These are phyloP conservation scores for Lethrus apterus DNA, from an alignment of 1,140 invertebrate genomes.

Conservation along the genomic window DNA sequence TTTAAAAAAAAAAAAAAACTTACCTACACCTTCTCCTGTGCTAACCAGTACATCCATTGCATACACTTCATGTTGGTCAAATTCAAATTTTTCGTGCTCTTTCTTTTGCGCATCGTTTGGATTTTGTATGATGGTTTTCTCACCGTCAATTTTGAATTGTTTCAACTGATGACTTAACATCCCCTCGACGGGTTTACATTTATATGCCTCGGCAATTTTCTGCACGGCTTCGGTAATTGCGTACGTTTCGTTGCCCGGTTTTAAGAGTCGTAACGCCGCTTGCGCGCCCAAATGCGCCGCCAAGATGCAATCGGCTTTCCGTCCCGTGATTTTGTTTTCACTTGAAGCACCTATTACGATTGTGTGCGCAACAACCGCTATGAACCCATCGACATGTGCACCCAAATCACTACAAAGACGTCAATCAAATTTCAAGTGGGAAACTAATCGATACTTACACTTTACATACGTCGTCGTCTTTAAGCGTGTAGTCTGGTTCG, in stretches of 20 bases:
- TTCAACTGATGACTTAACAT: constrained; percentile 98
- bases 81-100: constrained; percentile 94
- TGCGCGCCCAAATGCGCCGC: constrained; percentile 94
- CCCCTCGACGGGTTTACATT: constrained; percentile 97
- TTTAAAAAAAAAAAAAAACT: constrained; percentile 7
- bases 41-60: constrained; percentile 96
- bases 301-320: constrained; percentile 90
- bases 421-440: constrained; percentile 2
- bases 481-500: constrained; percentile 82
- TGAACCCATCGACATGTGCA: constrained; percentile 97
- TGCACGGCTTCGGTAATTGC: constrained; percentile 88
- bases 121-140: constrained; percentile 98
- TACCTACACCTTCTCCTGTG: constrained; percentile 77
- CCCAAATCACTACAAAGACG: constrained; percentile 79
- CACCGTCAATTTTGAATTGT: constrained; percentile 95
- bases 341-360: constrained; percentile 76
- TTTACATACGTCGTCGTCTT: constrained; percentile 95
- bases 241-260: constrained; percentile 77
- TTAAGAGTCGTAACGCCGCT: constrained; percentile 85
- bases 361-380: constrained; percentile 96
- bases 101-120: constrained; percentile 95
- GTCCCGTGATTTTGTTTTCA: constrained; percentile 67
- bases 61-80: constrained; percentile 97
- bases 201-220: constrained; percentile 85
- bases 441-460: constrained; percentile 73